A percentile compares a stretch with the other conserved stretches of the same genome.
Evolutionary conservation across 2,113 vertebrate genomes (phyloP).

Genomic region (Nipponia nippon): DNA sequence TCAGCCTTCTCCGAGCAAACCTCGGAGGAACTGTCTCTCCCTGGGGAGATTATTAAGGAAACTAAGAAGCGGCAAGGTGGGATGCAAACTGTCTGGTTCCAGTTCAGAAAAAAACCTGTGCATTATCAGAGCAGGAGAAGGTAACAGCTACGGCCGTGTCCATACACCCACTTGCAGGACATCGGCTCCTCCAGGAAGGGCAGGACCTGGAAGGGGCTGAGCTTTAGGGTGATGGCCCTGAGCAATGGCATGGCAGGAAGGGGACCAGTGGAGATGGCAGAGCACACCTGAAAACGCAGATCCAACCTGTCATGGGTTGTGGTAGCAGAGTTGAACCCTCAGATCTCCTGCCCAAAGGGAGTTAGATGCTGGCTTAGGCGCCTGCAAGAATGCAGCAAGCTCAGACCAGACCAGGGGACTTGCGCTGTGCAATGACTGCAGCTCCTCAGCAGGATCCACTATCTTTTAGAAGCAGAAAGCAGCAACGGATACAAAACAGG

Average conservation of each 20-base stretch:
- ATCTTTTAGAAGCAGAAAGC: not conserved
- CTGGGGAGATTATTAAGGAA: not conserved
- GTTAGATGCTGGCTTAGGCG: accelerated
- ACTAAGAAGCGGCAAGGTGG: not conserved
- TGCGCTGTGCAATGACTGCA: accelerated
- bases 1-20: not conserved
- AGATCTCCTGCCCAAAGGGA: not conserved
- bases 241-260: not conserved
- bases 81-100: not conserved
- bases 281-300: not conserved
- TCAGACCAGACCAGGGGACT: not conserved
- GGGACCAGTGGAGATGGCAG: not conserved
- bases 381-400: not conserved
- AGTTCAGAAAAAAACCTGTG: not conserved
- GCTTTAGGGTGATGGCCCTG: not conserved
- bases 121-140: not conserved
- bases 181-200: not conserved
- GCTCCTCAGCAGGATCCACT: not conserved
- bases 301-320: accelerated
- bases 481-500: not conserved
- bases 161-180: not conserved
- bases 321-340: not conserved
- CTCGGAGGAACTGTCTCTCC: not conserved
- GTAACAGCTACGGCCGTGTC: not conserved
- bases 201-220: not conserved